Evolutionary conservation across 2,113 vertebrate species (phyloP).

Genomic region (Chlorocebus sabaeus): DNA sequence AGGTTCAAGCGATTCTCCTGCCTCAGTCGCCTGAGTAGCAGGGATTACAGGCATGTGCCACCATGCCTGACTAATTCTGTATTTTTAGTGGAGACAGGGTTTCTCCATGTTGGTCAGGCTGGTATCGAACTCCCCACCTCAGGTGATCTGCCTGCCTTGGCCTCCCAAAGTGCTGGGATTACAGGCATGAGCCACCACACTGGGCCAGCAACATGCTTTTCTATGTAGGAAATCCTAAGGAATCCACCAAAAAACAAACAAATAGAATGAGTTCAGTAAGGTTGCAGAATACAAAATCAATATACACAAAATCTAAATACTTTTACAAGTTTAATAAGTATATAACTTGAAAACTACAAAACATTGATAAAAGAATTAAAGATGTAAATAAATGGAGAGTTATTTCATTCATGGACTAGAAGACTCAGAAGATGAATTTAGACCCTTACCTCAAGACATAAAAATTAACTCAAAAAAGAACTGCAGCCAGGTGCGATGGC

Average conservation of each 20-base stretch:
- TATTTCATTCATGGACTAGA: not conserved
- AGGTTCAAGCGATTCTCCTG: too few species aligned
- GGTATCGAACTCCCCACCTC: too few species aligned
- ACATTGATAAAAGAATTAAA: not conserved
- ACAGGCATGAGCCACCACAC: too few species aligned
- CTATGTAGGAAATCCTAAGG: not conserved
- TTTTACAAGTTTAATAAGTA: not conserved
- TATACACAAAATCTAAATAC: not conserved
- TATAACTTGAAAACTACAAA: not conserved
- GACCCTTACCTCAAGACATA: not conserved
- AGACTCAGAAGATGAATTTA: not conserved
- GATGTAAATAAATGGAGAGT: not conserved
- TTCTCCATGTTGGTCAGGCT: too few species aligned
- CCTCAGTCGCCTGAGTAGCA: too few species aligned
- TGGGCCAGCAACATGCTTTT: too few species aligned
- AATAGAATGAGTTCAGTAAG: not conserved
- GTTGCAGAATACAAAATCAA: not conserved
- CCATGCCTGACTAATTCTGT: too few species aligned
- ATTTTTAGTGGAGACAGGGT: too few species aligned
- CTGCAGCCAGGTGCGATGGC: too few species aligned
- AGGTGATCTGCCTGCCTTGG: too few species aligned
- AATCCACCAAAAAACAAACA: not conserved
- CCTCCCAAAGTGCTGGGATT: too few species aligned
- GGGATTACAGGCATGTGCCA: too few species aligned
- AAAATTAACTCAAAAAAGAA: not conserved